A percentile compares a stretch with the other conserved stretches of the same genome.
Conservation (phyloP, 2,888 invertebrate genomes). For the Onchidella celtica region DNA sequence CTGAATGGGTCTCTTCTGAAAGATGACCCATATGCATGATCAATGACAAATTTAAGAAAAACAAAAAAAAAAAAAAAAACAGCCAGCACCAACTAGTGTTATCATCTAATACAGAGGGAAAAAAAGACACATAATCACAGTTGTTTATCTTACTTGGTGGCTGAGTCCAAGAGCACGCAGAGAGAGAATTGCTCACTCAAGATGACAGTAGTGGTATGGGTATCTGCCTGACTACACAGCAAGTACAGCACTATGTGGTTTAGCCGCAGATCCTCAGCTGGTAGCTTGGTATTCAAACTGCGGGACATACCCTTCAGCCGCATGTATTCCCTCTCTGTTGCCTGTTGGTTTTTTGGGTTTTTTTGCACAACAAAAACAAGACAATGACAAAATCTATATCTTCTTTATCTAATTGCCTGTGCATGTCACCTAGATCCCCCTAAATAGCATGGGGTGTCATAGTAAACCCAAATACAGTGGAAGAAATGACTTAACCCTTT, state of each 20-base stretch:
- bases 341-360: slow-evolving; percentile 54
- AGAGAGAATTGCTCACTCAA: slow-evolving; percentile 78
- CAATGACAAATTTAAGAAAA: too few species aligned
- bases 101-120: too few species aligned
- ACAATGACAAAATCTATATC: not conserved
- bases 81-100: too few species aligned
- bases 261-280: slow-evolving; percentile 72
- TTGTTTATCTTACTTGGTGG: slow-evolving; percentile 48
- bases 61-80: too few species aligned
- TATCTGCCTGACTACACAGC: slow-evolving; percentile 57
- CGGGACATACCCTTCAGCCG: slow-evolving; percentile 58
- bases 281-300: slow-evolving; percentile 56
- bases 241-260: slow-evolving; percentile 75
- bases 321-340: slow-evolving; percentile 61
- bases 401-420: not conserved
- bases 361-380: not conserved
- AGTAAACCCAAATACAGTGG: too few species aligned
- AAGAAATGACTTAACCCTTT: too few species aligned
- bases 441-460: too few species aligned
- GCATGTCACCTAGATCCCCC: too few species aligned
- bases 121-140: not conserved
- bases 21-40: too few species aligned
- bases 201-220: slow-evolving; percentile 56
- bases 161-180: slow-evolving; percentile 61
- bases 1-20: too few species aligned